Conservation (phyloP, 2,113 vertebrate genomes). For the chimpanzee (Pan troglodytes) region NHGRI_mPanTro3-v2.1_pri NC_072414.2:58480501-58481000, state of each 20-base stretch:
- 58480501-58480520: neutral
- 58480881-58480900: rapidly evolving
- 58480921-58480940: neutral
- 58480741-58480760: neutral
- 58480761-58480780: neutral
- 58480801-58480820: neutral
- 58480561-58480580: neutral
- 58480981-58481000: neutral
- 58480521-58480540: neutral
- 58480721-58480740: neutral
- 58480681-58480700: neutral
- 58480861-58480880: neutral
- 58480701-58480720: neutral
- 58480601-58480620: neutral
- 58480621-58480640: neutral
- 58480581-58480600: neutral
- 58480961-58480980: neutral
- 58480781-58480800: neutral
- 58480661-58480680: neutral
- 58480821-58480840: neutral
- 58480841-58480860: neutral
- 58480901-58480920: neutral
- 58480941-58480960: neutral
- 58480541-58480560: neutral
- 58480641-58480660: neutral